Evolutionary conservation across 1,140 invertebrate species (phyloP), one percentile per base, ranked within the genome.

Genomic region (Brachionus rubens): DNA sequence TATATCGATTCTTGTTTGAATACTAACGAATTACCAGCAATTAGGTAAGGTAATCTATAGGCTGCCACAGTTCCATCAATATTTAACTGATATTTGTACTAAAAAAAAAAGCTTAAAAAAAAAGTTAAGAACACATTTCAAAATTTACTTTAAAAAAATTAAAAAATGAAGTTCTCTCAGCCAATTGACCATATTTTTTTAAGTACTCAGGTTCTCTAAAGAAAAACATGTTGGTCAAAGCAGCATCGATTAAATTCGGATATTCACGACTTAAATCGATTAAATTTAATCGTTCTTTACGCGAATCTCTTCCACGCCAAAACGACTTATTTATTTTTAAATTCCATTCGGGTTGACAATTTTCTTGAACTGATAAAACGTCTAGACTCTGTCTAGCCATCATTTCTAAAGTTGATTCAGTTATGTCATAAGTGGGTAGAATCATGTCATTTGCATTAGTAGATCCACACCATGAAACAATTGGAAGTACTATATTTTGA

Each of bases 401-500:
- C 85, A 90, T 91, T 86, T 96, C 91, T 67, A 97, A 82, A 1
- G 91, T 90, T 7, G 94, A 90, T 86, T 96, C 91, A 2, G 93
- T 95, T 30, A 97, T 87, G 82, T 97, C 93, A 86, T 98, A 97
- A 1, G 94, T 96, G 10, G 95, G 95, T 86, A 97, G 88, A 62
- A 95, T 88, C 82, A 98, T 95, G 85, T 98, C 95, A 79, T 87
- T 85, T 3, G 90, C 90, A 77, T 91, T 88, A 62, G 89, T 86
- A 78, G 92, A 95, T 1, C 93, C 93, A 86, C 94, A 97, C 94
- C 95, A 98, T 40, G 93, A 96, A 82, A 98, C 93, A 70, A 98
- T 90, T n/a, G 94, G 93, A 78, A 84, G 24, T 14, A 80, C 80
- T 5, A 91, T 87, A 4, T 83, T 78, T 14, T 86, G 83, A 46